Conservation (phyloP, 2,113 vertebrate species). For the Dicaeum eximium region DNA sequence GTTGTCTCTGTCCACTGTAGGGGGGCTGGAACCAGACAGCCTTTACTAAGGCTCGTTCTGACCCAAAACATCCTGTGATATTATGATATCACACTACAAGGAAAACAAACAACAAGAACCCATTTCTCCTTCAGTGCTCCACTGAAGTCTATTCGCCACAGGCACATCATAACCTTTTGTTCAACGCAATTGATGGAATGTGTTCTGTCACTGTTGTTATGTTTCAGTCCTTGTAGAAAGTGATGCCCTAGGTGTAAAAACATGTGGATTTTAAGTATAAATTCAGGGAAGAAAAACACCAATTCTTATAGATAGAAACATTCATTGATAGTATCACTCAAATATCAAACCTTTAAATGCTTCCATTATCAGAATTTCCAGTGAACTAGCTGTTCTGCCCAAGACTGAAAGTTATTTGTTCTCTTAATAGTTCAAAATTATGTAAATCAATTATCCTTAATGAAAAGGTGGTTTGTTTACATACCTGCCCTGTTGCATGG, state of each 20-base stretch:
- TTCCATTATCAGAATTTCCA: background rate
- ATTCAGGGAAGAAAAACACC: background rate
- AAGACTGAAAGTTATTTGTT: background rate
- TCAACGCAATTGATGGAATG: background rate
- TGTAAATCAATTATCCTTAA: background rate
- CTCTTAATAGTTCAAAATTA: background rate
- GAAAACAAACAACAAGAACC: background rate
- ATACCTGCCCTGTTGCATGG: background rate
- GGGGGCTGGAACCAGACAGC: fast-evolving
- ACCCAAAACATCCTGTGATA: background rate
- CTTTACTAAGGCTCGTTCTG: background rate
- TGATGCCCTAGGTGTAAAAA: background rate
- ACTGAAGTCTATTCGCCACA: background rate
- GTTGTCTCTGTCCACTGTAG: background rate
- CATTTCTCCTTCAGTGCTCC: background rate
- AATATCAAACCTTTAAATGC: background rate
- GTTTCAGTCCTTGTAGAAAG: background rate
- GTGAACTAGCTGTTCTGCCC: background rate
- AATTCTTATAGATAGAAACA: background rate
- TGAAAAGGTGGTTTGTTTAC: background rate
- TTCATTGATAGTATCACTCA: background rate
- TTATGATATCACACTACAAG: background rate
- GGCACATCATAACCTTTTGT: background rate
- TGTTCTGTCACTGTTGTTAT: background rate
- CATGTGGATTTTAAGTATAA: background rate